Percentiles rank a stretch among this genome's conserved stretches.
Conservation (phyloP, 2,113 vertebrate genomes). For the Macroglossus sobrinus region DNA sequence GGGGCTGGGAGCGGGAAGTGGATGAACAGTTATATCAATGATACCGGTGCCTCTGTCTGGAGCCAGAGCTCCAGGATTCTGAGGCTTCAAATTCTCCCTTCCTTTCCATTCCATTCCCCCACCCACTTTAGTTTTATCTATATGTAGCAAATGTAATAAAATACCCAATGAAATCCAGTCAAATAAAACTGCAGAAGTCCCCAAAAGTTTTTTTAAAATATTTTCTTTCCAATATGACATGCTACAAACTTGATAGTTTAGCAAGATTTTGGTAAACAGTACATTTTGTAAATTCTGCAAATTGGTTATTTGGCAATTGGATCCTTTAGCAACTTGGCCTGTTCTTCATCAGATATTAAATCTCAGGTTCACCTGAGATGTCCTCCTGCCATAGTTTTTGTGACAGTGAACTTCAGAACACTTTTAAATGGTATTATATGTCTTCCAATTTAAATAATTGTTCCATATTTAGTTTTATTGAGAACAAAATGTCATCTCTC, state of each 20-base stretch:
- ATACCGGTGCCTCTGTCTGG: no score
- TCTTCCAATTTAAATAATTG: conserved; percentile 2
- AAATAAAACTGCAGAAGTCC: neutral
- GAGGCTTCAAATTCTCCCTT: neutral
- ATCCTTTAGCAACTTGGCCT: conserved; percentile 13
- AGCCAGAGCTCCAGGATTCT: neutral
- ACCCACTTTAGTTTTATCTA: neutral
- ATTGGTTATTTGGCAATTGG: conserved; percentile 33
- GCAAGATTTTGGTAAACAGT: conserved; percentile 29
- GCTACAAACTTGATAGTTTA: conserved; percentile 1
- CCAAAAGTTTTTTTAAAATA: neutral
- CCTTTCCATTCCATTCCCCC: neutral
- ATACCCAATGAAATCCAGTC: neutral
- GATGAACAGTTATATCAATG: neutral
- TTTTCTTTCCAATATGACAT: neutral
- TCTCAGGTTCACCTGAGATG: neutral
- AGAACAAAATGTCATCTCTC: conserved; percentile 28
- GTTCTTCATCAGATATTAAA: conserved; percentile 6
- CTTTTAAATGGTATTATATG: neutral
- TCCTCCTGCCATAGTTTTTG: neutral
- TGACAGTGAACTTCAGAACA: conserved; percentile 1
- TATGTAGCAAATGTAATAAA: neutral
- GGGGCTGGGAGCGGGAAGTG: neutral
- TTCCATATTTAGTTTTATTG: conserved; percentile 27
- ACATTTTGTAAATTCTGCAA: conserved; percentile 31